Conservation (phyloP, 2,113 vertebrate genomes). For the Recurvirostra avosetta region DNA sequence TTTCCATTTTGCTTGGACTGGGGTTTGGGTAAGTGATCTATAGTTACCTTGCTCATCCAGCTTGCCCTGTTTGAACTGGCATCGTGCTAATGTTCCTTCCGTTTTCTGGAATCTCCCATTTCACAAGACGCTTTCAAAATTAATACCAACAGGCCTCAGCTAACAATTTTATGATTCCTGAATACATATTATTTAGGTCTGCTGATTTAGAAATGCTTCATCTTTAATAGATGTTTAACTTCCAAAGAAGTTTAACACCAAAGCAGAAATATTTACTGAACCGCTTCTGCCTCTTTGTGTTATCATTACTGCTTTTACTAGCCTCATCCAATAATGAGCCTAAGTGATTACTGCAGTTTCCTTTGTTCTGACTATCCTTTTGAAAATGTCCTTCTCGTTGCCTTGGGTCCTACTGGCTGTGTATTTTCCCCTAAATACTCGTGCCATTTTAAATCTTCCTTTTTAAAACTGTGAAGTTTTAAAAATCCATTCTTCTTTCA, state of each 20-base stretch:
- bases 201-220: not conserved
- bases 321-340: not conserved
- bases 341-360: not conserved
- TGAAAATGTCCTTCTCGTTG: not conserved
- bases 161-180: not conserved
- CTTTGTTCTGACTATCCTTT: not conserved
- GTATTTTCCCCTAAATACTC: not conserved
- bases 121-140: not conserved
- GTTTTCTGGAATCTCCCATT: not conserved
- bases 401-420: not conserved
- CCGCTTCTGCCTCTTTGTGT: not conserved
- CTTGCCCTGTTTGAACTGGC: slow-evolving; percentile 43
- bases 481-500: not conserved
- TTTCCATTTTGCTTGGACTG: slow-evolving; percentile 50
- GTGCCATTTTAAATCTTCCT: not conserved
- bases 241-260: not conserved
- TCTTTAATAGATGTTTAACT: not conserved
- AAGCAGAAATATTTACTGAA: not conserved
- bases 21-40: not conserved
- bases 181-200: not conserved
- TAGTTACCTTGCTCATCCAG: slow-evolving; percentile 48
- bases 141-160: not conserved
- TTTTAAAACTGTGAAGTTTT: not conserved
- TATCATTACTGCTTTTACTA: not conserved
- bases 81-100: not conserved